These are phyloP conservation scores for Gobius niger DNA, from an alignment of 2,113 vertebrate species.

Conservation along the genomic window DNA sequence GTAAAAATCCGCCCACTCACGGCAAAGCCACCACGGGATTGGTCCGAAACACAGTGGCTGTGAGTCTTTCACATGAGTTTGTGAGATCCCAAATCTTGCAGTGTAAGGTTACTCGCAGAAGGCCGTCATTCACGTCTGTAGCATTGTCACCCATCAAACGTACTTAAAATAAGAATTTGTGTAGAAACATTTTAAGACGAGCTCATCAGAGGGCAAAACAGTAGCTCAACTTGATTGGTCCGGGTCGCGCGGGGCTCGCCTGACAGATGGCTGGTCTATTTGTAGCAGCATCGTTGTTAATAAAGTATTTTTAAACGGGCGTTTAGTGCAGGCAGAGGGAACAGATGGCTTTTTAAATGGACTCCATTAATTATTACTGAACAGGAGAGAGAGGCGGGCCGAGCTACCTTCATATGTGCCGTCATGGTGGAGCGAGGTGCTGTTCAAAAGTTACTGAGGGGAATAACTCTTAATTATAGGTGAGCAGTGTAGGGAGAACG, in stretches of 20 bases:
- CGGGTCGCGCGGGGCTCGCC: slow-evolving; percentile 55
- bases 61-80: too few relatives aligned
- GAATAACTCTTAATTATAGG: slow-evolving; percentile 63
- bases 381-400: slow-evolving; percentile 57
- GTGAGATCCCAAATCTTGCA: too few relatives aligned
- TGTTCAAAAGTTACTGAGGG: slow-evolving; percentile 66
- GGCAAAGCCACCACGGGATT: too few relatives aligned
- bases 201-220: slow-evolving; percentile 45
- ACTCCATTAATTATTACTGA: slow-evolving; percentile 77
- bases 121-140: too few relatives aligned
- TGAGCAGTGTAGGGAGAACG: slow-evolving; percentile 32
- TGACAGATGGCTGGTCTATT: slow-evolving; percentile 77
- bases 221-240: slow-evolving; percentile 62
- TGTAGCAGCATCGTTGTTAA: slow-evolving; percentile 72
- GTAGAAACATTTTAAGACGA: slow-evolving; percentile 32
- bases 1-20: too few relatives aligned
- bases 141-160: background rate
- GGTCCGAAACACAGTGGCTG: too few relatives aligned
- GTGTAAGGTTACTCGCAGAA: too few relatives aligned
- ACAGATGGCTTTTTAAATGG: slow-evolving; percentile 80
- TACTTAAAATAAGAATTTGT: background rate
- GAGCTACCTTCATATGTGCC: slow-evolving; percentile 46
- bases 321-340: slow-evolving; percentile 73
- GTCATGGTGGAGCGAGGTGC: slow-evolving; percentile 6
- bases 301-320: slow-evolving; percentile 81